Conservation (phyloP, 1,140 invertebrate species). For the Meloidogyne hapla region DNA sequence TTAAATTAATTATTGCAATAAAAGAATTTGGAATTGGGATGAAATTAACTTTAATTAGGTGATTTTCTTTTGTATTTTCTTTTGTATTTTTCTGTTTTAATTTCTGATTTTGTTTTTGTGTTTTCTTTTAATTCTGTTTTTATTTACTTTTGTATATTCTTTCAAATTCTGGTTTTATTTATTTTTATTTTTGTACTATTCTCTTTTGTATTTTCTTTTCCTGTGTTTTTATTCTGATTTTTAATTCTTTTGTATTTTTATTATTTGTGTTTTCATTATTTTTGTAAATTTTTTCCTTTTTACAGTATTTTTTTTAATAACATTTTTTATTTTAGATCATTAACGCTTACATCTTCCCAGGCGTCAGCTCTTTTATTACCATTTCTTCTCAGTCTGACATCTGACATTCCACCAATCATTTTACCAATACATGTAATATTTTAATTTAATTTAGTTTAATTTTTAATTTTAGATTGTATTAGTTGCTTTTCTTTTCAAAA, state of each 20-base stretch:
- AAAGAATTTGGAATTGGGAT: neutral
- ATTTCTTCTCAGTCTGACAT: constrained; percentile 58
- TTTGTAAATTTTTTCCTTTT: too few relatives aligned
- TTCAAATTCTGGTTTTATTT: neutral
- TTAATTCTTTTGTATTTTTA: too few relatives aligned
- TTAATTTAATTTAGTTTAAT: neutral
- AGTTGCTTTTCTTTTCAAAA: constrained; percentile 44
- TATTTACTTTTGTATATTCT: too few relatives aligned
- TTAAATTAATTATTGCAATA: neutral
- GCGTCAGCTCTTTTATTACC: constrained; percentile 62
- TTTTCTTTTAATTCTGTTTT: neutral
- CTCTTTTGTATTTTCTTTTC: too few relatives aligned
- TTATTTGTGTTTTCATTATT: too few relatives aligned
- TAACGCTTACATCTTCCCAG: constrained; percentile 54
- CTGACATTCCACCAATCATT: constrained; percentile 62
- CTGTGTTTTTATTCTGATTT: too few relatives aligned
- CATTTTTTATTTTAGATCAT: neutral
- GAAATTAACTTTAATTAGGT: constrained; percentile 2
- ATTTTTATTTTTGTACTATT: neutral
- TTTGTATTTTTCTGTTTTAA: neutral
- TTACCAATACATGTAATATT: constrained; percentile 53
- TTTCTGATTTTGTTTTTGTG: neutral
- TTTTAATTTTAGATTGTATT: constrained; percentile 23
- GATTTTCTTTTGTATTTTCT: neutral
- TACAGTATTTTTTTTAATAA: too few relatives aligned